Percentiles rank a stretch among this genome's conserved stretches.
These are phyloP conservation scores for Epizoanthus ramosus DNA, from an alignment of 92 coral and sea anemone genomes.

Conservation along the genomic window DNA sequence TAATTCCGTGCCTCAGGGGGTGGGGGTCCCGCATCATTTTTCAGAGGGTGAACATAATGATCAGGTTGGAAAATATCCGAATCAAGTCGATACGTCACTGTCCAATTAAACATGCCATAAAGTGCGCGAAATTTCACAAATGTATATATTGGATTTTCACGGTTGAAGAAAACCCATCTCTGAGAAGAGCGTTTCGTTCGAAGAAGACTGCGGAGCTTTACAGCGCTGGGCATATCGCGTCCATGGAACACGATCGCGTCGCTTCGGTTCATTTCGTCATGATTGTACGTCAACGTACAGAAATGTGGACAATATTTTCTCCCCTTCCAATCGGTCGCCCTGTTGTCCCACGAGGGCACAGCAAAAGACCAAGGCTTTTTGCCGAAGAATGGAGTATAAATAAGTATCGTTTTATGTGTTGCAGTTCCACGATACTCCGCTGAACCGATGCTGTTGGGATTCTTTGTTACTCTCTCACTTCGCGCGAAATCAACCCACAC, in stretches of 20 bases:
- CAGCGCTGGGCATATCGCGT: conserved; percentile 35
- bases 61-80: conserved; percentile 38
- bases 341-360: conserved; percentile 19
- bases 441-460: too few relatives aligned
- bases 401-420: conserved; percentile 5
- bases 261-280: conserved; percentile 26
- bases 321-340: conserved; percentile 35
- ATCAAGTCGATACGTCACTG: conserved; percentile 10
- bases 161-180: conserved; percentile 24
- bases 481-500: too few relatives aligned
- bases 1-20: conserved; percentile 5
- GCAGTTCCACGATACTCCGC: not conserved
- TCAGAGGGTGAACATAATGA: not conserved
- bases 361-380: conserved; percentile 2
- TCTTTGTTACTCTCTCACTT: too few relatives aligned
- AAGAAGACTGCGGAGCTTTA: not conserved
- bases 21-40: not conserved
- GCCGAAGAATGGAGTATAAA: conserved; percentile 14
- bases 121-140: not conserved
- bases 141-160: conserved; percentile 30
- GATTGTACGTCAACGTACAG: conserved; percentile 43
- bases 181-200: conserved; percentile 15
- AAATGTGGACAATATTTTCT: conserved; percentile 24
- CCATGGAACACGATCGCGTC: conserved; percentile 57
- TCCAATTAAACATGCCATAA: conserved; percentile 34